Base-by-base conservation (phyloP, 2,888 invertebrate genomes). In the Steinernema hermaphroditum region DNA sequence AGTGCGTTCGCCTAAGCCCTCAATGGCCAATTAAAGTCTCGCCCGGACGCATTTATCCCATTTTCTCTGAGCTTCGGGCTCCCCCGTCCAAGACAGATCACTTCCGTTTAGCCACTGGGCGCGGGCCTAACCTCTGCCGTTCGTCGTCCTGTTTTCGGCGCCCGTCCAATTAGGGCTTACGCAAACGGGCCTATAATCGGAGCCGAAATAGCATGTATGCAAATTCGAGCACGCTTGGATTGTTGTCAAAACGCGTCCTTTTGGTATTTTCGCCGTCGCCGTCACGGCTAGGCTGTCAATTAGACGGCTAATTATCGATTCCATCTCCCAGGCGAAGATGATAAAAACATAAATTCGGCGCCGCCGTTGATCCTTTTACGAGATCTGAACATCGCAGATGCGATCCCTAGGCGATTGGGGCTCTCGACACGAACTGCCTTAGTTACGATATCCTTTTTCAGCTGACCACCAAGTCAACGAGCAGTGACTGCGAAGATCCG, bases 381-480 rank as follows among this genome's bases (percentile, higher is more conserved):
- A 37, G 12, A 37, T 37, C 37, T 37, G 37, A 37, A 12, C 37
- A 37, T 12, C 37, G 6, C 6, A 12, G 37, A 4, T 4, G 37
- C 12, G 12, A 37, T 4, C 12, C 37, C 6, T 37, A 4, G 37
- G 6, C 12, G 12, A 37, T 37, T n/a, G n/a, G 37, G 37, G 37
- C 37, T 37, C 37, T 37, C 37, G 12, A 12, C 37, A 37, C 37
- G 37, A 37, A 37, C 4, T 37, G 4, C 37, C 37, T 4, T 12
- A 12, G 12, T 37, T 37, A 37, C 37, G 12, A 12, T 37, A 27
- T 46, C n/a, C 68, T 46, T 22, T 83, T 82, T 57, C 77, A 83
- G 83, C 78, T 84, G 27, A 78, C 77, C 27, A 74, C 71, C 50
- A 78, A 81, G 70, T 77, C 78, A 19, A 74, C 75, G 12, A 78